Conservation (phyloP, 2,888 invertebrate species). For the Eudasyphora cyanicolor region DNA sequence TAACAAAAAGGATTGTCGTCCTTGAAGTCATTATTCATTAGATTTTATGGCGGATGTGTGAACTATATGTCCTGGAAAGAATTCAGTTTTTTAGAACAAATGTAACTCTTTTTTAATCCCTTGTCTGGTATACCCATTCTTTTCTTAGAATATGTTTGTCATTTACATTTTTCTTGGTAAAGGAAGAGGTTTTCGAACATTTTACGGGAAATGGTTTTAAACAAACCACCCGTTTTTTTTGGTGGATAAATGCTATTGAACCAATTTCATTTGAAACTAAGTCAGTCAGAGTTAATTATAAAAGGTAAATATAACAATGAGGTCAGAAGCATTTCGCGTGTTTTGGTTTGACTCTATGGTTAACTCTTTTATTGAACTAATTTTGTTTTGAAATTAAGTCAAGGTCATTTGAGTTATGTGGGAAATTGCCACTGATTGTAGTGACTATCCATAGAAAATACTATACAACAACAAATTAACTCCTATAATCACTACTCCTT, state of each 20-base stretch:
- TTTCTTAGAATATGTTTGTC: too few species aligned
- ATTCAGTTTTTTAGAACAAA: not conserved
- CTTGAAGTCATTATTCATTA: not conserved
- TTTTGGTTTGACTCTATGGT: constrained; percentile 39
- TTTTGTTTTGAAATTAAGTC: constrained; percentile 1
- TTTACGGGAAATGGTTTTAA: too few species aligned
- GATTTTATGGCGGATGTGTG: too few species aligned
- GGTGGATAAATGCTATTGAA: constrained; percentile 3
- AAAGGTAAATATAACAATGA: not conserved
- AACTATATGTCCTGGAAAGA: not conserved
- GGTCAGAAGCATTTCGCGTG: not conserved
- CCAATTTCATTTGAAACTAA: constrained; percentile 29
- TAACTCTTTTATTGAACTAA: not conserved
- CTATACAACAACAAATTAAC: too few species aligned
- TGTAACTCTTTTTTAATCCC: not conserved
- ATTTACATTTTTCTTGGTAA: too few species aligned
- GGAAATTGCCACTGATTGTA: too few species aligned
- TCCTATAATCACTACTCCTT: too few species aligned
- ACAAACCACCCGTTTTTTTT: too few species aligned
- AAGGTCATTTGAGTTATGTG: too few species aligned
- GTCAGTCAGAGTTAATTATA: constrained; percentile 35
- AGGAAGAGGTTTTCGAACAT: too few species aligned
- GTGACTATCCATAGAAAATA: too few species aligned
- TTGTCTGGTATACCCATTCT: not conserved
- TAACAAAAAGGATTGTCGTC: not conserved